Evolutionary conservation across 2,113 vertebrate species (phyloP).

Genomic region (Neopipo cinnamomea): DNA sequence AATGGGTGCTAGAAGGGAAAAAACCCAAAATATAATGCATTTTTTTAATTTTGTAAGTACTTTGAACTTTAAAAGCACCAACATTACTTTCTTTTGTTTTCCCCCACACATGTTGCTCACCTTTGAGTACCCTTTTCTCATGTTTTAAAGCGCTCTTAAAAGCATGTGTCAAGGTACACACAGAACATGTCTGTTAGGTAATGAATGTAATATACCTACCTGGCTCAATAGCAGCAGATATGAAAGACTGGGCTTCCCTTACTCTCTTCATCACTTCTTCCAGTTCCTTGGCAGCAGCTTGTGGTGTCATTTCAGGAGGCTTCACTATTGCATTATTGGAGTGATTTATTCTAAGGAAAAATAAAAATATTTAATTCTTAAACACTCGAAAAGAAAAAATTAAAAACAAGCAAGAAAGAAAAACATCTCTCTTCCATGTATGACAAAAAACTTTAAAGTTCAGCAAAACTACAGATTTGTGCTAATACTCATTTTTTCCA

Average conservation of each 20-base stretch:
- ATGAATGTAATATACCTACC: slow-evolving; percentile 66
- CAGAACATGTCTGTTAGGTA: background rate
- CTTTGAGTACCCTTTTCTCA: background rate
- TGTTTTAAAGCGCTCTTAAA: background rate
- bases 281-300: slow-evolving; percentile 92
- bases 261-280: slow-evolving; percentile 95
- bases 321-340: slow-evolving; percentile 98
- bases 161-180: background rate
- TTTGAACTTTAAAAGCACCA: too few relatives aligned
- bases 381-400: background rate
- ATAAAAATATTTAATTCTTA: background rate
- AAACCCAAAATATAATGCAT: background rate
- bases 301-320: slow-evolving; percentile 91
- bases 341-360: slow-evolving; percentile 89
- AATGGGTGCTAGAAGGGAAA: background rate
- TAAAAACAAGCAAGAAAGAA: background rate
- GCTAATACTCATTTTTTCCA: background rate
- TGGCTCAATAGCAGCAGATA: slow-evolving; percentile 93
- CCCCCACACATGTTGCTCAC: too few relatives aligned
- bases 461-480: background rate
- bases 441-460: background rate
- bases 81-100: too few relatives aligned
- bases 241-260: slow-evolving; percentile 90
- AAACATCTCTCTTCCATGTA: background rate
- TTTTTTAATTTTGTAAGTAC: too few relatives aligned